Conservation (phyloP, 2,113 vertebrate genomes). For the Hippolais icterina region DNA sequence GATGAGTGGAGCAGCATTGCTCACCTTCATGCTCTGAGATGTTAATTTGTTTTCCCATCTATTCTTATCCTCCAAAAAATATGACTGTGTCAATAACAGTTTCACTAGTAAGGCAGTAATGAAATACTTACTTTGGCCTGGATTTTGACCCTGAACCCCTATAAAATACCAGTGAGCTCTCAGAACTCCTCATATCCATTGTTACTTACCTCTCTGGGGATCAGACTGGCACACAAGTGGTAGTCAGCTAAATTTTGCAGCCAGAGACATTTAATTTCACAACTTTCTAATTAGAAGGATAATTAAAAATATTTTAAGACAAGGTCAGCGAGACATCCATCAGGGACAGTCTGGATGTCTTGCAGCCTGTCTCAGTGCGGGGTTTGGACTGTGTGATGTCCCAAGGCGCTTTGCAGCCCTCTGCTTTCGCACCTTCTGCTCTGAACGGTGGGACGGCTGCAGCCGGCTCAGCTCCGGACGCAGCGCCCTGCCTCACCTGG, state of each 20-base stretch:
- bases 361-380: neutral
- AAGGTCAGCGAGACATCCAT: neutral
- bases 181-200: neutral
- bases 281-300: constrained; percentile 37
- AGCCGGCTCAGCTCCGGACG: accelerated
- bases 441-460: accelerated
- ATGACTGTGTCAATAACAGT: neutral
- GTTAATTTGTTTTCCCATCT: neutral
- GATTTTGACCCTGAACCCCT: neutral
- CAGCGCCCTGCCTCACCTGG: neutral
- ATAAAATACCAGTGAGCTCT: neutral
- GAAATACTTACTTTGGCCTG: neutral
- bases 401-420: neutral
- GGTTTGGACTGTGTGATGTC: neutral
- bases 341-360: neutral
- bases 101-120: neutral
- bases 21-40: neutral
- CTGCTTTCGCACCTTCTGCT: neutral
- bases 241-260: neutral
- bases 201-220: neutral
- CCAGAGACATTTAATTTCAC: constrained; percentile 16
- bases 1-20: neutral
- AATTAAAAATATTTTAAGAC: constrained; percentile 24
- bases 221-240: neutral
- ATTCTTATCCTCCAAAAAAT: neutral